Conservation (phyloP, 35 echinoderm and acorn worm species). For the Strongylocentrotus purpuratus region DNA sequence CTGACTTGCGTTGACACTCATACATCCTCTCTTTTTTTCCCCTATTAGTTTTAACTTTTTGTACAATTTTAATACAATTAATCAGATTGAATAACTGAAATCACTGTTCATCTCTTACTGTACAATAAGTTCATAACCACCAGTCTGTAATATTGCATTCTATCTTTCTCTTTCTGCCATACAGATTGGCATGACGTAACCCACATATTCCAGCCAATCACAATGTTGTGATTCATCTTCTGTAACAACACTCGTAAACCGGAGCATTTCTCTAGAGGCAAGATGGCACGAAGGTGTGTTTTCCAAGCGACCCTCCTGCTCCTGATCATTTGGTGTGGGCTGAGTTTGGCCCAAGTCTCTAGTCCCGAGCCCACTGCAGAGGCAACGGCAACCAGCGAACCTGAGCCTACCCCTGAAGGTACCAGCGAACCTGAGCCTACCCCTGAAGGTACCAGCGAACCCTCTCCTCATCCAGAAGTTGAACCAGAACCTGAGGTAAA, state of each 20-base stretch:
- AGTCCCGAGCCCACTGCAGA: neutral
- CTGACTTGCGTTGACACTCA: no score
- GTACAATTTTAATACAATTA: no score
- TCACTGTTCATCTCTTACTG: neutral
- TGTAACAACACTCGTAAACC: neutral
- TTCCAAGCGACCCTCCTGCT: neutral
- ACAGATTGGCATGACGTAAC: neutral
- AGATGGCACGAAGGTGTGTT: neutral
- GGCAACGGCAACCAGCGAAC: neutral
- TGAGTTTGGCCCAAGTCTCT: neutral
- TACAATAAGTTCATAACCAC: neutral
- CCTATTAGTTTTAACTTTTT: no score
- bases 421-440: no score
- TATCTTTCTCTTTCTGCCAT: neutral
- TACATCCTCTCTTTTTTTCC: no score
- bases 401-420: neutral
- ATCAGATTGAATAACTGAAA: no score
- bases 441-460: no score
- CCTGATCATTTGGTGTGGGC: neutral
- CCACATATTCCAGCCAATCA: neutral
- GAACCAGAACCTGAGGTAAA: neutral
- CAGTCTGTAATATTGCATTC: neutral
- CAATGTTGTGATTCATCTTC: neutral
- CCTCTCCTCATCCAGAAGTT: neutral
- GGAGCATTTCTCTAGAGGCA: neutral